Conservation (phyloP, 2,113 vertebrate genomes). For the Nettapus auritus region DNA sequence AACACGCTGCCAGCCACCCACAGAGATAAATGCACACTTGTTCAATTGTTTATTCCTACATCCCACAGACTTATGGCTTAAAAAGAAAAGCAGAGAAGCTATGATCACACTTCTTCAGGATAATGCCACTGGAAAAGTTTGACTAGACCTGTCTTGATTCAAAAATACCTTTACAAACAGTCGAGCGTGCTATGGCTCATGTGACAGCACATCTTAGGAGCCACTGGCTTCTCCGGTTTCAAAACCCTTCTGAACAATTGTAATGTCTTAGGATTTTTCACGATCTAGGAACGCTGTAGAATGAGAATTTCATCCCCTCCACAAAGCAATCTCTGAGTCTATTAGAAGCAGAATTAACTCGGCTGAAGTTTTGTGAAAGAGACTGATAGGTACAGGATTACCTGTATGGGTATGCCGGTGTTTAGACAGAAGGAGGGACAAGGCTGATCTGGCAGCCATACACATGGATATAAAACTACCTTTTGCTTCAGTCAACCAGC, state of each 20-base stretch:
- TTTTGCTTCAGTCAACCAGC: neutral
- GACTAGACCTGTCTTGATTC: neutral
- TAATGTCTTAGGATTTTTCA: neutral
- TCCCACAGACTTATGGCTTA: neutral
- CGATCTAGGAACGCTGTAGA: neutral
- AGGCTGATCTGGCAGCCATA: neutral
- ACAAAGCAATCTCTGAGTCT: neutral
- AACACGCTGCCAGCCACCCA: neutral
- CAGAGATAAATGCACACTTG: neutral
- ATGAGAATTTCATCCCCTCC: neutral
- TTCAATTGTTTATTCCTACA: neutral
- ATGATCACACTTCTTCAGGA: neutral
- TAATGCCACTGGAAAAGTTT: neutral
- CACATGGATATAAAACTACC: neutral
- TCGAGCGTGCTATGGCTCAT: neutral
- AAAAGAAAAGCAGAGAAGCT: neutral
- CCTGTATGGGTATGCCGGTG: neutral
- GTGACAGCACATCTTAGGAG: neutral
- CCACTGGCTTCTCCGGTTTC: neutral
- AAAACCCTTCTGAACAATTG: neutral
- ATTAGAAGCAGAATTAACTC: neutral
- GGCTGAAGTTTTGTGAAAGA: neutral
- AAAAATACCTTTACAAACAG: slow-evolving; percentile 3
- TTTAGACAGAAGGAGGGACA: neutral
- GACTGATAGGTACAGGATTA: neutral